Conservation (phyloP, 2,888 invertebrate species). For the Eledona agricola region DNA sequence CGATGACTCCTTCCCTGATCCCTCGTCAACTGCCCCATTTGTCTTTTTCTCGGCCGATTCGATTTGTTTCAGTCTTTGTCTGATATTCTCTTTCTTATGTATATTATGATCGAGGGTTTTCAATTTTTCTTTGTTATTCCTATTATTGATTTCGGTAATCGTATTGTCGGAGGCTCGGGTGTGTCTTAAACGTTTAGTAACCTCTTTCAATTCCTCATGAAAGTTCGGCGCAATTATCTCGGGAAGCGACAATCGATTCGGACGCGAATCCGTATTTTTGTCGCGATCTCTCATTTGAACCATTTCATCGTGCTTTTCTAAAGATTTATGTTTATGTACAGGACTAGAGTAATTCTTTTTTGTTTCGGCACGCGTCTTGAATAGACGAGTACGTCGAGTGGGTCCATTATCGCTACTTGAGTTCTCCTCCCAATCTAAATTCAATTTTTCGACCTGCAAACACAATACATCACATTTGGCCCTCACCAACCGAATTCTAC, state of each 20-base stretch:
- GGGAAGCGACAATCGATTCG: conserved; percentile 54
- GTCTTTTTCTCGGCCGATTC: conserved; percentile 65
- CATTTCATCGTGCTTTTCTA: conserved; percentile 35
- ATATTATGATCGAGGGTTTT: conserved; percentile 61
- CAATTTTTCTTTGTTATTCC: conserved; percentile 62
- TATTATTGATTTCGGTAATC: conserved; percentile 63
- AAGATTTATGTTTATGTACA: conserved; percentile 47
- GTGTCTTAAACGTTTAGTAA: conserved; percentile 56
- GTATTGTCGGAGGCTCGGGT: conserved; percentile 21
- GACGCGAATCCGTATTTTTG: conserved; percentile 59
- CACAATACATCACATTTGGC: neutral
- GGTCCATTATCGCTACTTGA: conserved; percentile 46
- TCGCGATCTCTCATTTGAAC: conserved; percentile 57
- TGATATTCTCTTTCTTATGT: conserved; percentile 63
- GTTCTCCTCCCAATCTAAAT: conserved; percentile 59
- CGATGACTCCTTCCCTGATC: conserved; percentile 72
- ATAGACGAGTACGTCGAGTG: conserved; percentile 71
- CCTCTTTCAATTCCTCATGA: conserved; percentile 65
- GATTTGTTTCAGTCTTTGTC: conserved; percentile 64
- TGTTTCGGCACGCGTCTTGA: conserved; percentile 79
- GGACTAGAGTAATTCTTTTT: conserved; percentile 64
- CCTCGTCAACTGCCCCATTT: conserved; percentile 64
- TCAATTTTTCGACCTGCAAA: conserved; percentile 45
- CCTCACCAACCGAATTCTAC: conserved; percentile 5
- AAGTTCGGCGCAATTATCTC: conserved; percentile 64